These are phyloP conservation scores for Stomatorhinus ivindoensis DNA, from an alignment of 2,113 vertebrate species.

Conservation along the genomic window DNA sequence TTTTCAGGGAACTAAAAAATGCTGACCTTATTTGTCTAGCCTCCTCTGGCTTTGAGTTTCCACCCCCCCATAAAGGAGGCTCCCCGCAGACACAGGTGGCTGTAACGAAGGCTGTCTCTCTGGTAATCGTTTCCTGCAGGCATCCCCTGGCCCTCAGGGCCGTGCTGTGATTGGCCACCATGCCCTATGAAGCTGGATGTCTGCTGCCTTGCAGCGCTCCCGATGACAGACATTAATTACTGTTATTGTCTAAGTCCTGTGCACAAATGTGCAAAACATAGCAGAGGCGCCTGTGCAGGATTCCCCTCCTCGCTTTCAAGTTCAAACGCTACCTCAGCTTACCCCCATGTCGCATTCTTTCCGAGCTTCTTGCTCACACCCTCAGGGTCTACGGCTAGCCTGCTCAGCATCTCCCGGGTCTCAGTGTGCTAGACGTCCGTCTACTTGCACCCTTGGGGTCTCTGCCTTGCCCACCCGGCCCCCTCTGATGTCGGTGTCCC, in stretches of 20 bases:
- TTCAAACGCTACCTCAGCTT: not conserved
- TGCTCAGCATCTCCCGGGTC: not conserved
- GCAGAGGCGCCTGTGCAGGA: not conserved
- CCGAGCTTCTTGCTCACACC: not conserved
- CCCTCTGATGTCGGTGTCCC: not conserved
- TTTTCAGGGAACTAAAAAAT: not conserved
- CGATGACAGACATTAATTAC: constrained; percentile 23
- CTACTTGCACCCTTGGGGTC: not conserved
- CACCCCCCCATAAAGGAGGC: not conserved
- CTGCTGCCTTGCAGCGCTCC: not conserved
- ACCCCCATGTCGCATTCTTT: not conserved
- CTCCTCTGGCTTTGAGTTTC: not conserved
- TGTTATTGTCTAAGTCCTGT: constrained; percentile 18
- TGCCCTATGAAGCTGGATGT: not conserved
- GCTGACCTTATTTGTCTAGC: constrained; percentile 13
- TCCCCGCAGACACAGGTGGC: constrained; percentile 17
- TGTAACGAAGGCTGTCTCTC: constrained; percentile 12
- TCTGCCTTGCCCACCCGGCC: not conserved
- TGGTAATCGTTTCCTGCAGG: constrained; percentile 20
- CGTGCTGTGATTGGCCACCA: not conserved
- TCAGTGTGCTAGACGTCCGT: not conserved
- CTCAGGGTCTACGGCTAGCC: no score
- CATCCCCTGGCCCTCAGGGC: not conserved
- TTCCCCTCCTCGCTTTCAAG: not conserved
- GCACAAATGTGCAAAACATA: constrained; percentile 7